Evolutionary conservation across 2,888 invertebrate species (phyloP), one percentile per base, ranked within the genome.

Genomic region (Rambutsinella grinnellia): DNA sequence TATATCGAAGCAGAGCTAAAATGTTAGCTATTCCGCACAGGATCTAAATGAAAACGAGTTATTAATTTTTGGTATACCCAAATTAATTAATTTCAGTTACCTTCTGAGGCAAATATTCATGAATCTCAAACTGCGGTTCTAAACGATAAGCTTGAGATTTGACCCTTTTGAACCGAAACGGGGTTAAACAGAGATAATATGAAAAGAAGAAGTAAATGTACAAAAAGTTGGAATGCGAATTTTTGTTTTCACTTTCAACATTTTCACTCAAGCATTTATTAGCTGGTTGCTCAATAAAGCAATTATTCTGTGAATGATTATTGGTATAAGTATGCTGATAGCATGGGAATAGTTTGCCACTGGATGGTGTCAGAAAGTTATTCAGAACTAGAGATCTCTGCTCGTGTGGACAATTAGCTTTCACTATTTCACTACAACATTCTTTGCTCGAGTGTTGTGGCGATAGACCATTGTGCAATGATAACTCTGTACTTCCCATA

Each of bases 131-230:
- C 1, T 21, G 13, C 1, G 70, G 61, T 1, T 49, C 28, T 17
- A 15, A 46, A 21, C 27, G 44, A 44, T 63, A 21, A 49, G 15
- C 56, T 5, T 57, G 53, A 2, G 56, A n/a, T 1, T 46, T 23
- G 8, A 63, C 57, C 47, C 63, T 71, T 24, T 63, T 71, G 49
- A 71, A 24, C 8, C 71, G 62, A 51, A 71, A 71, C 0, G 71
- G 71, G 47, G 71, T 57, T 3, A 71, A 24, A 23, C 63, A 71
- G 49, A 71, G 71, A 57, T 63, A 71, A 36, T 71, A 71, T 1
- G 71, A 71, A 24, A 71, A 62, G 56, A 44, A 46, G 49, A 71
- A 71, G 63, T 71, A 71, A 2, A 71, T 57, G 47, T 63, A 71
- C 13, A 71, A 57, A 71, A 71, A 71, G 36, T 71, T 71, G 1